Percentiles rank a stretch among this genome's conserved stretches.
Evolutionary conservation across 2,888 invertebrate genomes (phyloP).

Genomic region (Prosopocoilus inquinatus): DNA sequence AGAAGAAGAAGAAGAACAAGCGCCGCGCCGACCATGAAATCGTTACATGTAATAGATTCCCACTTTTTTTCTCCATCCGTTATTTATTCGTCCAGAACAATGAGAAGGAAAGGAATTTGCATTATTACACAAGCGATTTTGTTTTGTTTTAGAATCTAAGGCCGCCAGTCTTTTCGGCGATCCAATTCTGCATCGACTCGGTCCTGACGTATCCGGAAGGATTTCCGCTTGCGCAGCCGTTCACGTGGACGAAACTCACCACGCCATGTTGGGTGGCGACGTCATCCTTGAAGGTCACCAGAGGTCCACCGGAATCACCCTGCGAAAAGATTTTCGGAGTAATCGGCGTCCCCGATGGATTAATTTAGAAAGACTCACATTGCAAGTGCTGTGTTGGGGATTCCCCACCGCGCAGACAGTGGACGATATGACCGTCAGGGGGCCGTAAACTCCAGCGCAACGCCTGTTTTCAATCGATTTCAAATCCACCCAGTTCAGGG

Average conservation of each 20-base stretch:
- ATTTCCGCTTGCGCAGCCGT: conserved; percentile 36
- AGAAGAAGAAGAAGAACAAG: no score
- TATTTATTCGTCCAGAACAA: no score
- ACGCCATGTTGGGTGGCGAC: conserved; percentile 33
- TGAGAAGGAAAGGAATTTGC: no score
- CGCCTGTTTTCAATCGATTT: conserved; percentile 32
- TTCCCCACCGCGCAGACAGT: conserved; percentile 34
- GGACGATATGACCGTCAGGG: conserved; percentile 21
- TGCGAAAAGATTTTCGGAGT: conserved; percentile 18
- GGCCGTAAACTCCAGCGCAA: conserved; percentile 32
- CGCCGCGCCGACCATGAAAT: no score
- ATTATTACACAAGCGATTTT: no score
- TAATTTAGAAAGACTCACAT: conserved; percentile 30
- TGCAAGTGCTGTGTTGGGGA: conserved; percentile 36
- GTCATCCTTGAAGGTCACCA: conserved; percentile 25
- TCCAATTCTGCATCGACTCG: conserved; percentile 33
- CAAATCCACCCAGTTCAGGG: conserved; percentile 32
- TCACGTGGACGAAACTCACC: conserved; percentile 33
- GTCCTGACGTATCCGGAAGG: conserved; percentile 38
- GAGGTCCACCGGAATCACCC: conserved; percentile 42
- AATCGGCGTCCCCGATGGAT: background rate
- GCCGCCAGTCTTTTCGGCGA: conserved; percentile 21
- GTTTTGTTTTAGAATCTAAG: no score
- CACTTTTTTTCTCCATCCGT: no score
- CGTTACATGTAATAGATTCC: no score